A percentile compares a stretch with the other conserved stretches of the same genome.
Evolutionary conservation across 2,113 vertebrate species (phyloP).

Genomic region (Podiceps cristatus): DNA sequence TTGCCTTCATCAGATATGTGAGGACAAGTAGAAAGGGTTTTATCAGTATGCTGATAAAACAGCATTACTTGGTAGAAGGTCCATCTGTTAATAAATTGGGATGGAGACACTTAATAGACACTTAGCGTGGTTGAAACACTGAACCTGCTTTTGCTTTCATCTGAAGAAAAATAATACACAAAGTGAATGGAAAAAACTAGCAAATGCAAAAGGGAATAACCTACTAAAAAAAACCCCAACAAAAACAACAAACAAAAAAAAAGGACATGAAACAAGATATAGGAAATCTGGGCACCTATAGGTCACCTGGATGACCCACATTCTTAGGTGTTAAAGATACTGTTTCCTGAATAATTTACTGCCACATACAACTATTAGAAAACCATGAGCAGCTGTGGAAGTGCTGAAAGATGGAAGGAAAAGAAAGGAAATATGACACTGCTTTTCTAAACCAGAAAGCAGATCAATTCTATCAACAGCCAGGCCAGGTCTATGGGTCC

Average conservation of each 20-base stretch:
- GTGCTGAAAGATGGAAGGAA: neutral
- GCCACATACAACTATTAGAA: neutral
- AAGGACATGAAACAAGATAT: neutral
- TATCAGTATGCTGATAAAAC: neutral
- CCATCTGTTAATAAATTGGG: neutral
- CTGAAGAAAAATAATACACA: neutral
- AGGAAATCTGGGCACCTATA: neutral
- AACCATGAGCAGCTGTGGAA: neutral
- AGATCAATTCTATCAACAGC: neutral
- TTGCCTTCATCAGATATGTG: neutral
- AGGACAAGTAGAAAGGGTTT: neutral
- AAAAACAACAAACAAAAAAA: too few species aligned
- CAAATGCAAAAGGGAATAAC: neutral
- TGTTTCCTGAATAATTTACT: neutral
- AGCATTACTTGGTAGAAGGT: neutral
- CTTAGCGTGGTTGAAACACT: neutral
- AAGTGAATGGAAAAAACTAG: neutral
- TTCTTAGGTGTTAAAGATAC: neutral
- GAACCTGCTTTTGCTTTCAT: neutral
- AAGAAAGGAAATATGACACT: neutral
- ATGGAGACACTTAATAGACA: neutral
- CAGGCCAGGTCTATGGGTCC: rapidly evolving
- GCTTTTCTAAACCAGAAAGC: neutral
- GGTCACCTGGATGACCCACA: neutral
- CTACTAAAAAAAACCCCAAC: neutral